Base-by-base conservation (phyloP, 2,888 invertebrate genomes). In the Hypolimnas misippus region DNA sequence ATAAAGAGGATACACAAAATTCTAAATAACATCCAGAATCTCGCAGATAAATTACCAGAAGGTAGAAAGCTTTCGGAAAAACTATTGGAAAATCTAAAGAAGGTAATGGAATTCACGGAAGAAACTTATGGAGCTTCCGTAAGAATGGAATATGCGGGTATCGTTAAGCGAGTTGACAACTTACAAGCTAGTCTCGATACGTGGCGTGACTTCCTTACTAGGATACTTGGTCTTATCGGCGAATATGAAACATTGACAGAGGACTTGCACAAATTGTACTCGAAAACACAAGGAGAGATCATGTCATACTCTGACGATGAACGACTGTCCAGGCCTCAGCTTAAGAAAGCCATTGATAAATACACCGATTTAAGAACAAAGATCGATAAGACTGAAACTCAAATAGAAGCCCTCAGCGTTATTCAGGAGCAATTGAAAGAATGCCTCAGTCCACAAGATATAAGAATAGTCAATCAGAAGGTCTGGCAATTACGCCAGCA, bases 401-500 rank as follows among this genome's bases (percentile, higher is more conserved):
- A 95, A 59, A 87, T 97, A 21, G 96, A 97, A 79, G 92, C 94
- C 33, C 87, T 97, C 0, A 95, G 94, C 46, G 94, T 95, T 0
- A 94, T 94, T 31, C 95, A 96, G 73, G 97, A 97, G 80, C 95
- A 97, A 82, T 88, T 98, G 2, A 96, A 97, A 74, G 97, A 97
- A 78, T 96, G 96, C 73, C 92, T 97, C 4, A 96, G 96, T 80
- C 96, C 97, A 0, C 94, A 95, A 51, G 97, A 98, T 76, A 95
- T 97, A 84, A 96, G 97, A 79, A 92, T 95, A 12, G 94, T 97
- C 52, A 95, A 95, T 71, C 97, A 97, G 79, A 94, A 94, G 69
- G 93, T 95, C 67, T 96, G 96, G 94, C 93, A 97, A 65, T 83
- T 97, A 57, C 93, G 94, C 83, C 97, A 97, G 77, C 96, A 96